Percentiles rank a stretch among this genome's conserved stretches.
Conservation (phyloP, 2,888 invertebrate genomes). For the Luperina nickerlii region DNA sequence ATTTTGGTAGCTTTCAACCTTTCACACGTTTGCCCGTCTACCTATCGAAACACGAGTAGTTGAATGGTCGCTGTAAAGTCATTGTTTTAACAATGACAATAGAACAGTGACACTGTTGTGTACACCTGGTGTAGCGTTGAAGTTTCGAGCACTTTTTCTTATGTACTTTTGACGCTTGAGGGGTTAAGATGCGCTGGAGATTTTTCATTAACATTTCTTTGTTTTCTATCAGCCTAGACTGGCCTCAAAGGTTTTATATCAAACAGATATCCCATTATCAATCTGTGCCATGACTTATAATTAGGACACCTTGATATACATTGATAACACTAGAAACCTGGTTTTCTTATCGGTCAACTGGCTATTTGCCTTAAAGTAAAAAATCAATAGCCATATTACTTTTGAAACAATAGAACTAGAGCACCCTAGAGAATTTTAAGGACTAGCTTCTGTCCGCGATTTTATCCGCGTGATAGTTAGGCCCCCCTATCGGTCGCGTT, state of each 20-base stretch:
- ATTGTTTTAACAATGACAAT: too few relatives aligned
- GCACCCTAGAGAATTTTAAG: background rate
- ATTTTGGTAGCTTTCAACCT: too few relatives aligned
- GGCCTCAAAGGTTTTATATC: slow-evolving; percentile 3
- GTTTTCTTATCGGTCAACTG: slow-evolving; percentile 44
- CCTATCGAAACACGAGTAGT: too few relatives aligned
- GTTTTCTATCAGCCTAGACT: background rate
- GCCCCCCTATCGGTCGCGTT: background rate
- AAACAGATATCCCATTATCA: slow-evolving; percentile 22
- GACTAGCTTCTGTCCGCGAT: background rate
- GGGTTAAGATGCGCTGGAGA: background rate
- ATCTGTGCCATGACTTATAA: slow-evolving; percentile 27
- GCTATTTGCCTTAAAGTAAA: background rate
- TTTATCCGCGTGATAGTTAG: background rate
- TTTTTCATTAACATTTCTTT: background rate
- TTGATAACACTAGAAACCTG: slow-evolving; percentile 18
- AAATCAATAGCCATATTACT: background rate
- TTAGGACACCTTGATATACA: slow-evolving; percentile 29
- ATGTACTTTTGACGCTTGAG: too few relatives aligned
- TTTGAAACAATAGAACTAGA: background rate
- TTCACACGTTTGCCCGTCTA: too few relatives aligned
- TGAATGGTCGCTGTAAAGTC: too few relatives aligned
- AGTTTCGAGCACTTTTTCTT: too few relatives aligned
- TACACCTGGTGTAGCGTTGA: too few relatives aligned
- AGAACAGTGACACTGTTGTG: too few relatives aligned